Evolutionary conservation across 1,140 invertebrate species (phyloP).

Genomic region (Meteorus sp.): DNA sequence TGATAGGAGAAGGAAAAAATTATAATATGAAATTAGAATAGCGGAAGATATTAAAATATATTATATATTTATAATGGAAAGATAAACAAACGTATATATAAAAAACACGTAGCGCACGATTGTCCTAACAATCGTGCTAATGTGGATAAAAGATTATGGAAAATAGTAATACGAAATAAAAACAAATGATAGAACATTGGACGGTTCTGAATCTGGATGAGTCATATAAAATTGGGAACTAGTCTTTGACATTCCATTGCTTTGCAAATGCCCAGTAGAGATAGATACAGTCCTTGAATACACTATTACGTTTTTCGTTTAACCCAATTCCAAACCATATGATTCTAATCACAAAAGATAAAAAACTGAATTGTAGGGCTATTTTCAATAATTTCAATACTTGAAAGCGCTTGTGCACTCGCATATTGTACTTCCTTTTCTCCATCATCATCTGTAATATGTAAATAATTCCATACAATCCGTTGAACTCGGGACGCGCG

Average conservation of each 20-base stretch:
- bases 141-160: constrained; percentile 10
- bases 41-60: constrained; percentile 27
- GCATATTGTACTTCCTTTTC: not conserved
- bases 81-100: constrained; percentile 30
- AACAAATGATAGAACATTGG: not conserved
- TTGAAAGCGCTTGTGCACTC: too few relatives aligned
- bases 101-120: constrained; percentile 15
- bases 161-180: constrained; percentile 3
- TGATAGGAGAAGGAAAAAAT: constrained; percentile 8
- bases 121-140: not conserved
- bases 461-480: constrained; percentile 11
- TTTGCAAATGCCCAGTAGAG: constrained; percentile 11
- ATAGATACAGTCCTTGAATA: not conserved
- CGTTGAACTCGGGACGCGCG: not conserved
- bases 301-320: not conserved
- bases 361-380: too few relatives aligned
- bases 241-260: not conserved
- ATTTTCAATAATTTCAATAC: too few relatives aligned
- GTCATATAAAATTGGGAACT: too few relatives aligned
- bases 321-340: not conserved
- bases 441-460: constrained; percentile 7
- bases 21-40: constrained; percentile 19
- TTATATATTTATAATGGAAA: constrained; percentile 38
- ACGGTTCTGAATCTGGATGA: not conserved
- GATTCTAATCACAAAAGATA: constrained; percentile 3